These are phyloP conservation scores for Prunella himalayana DNA, from an alignment of 2,113 vertebrate genomes.

Conservation along the genomic window DNA sequence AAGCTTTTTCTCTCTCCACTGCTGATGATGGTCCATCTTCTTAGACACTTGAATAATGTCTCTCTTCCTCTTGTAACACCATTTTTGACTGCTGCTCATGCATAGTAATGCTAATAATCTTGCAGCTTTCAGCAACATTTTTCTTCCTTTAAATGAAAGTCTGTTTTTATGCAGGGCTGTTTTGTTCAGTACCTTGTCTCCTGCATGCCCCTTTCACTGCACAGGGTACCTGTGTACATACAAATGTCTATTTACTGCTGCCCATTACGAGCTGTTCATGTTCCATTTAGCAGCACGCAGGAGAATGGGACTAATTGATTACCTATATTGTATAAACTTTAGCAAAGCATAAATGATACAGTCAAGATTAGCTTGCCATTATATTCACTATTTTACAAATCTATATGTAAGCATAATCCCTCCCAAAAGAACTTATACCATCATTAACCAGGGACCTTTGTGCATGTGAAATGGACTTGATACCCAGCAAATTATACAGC, in stretches of 20 bases:
- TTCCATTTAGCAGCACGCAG: constrained; percentile 14
- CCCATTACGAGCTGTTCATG: constrained; percentile 7
- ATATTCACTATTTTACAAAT: not conserved
- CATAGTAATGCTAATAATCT: constrained; percentile 61
- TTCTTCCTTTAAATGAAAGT: constrained; percentile 36
- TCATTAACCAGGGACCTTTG: not conserved
- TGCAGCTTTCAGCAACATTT: constrained; percentile 36
- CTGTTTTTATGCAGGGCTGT: not conserved
- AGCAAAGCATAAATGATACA: not conserved
- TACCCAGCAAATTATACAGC: not conserved
- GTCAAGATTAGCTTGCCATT: not conserved
- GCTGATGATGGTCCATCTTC: constrained; percentile 34
- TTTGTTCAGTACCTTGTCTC: constrained; percentile 1
- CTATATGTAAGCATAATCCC: not conserved
- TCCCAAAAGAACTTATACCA: not conserved
- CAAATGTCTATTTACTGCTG: constrained; percentile 23
- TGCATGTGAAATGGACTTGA: constrained; percentile 11
- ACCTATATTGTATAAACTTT: constrained; percentile 1
- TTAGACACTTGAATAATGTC: constrained; percentile 55
- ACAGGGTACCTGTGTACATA: not conserved
- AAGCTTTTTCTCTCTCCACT: constrained; percentile 29
- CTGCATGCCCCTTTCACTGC: not conserved
- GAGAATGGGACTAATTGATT: constrained; percentile 44
- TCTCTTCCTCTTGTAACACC: constrained; percentile 44
- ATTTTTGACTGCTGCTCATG: constrained; percentile 37